A percentile compares a stretch with the other conserved stretches of the same genome.
These are phyloP conservation scores for Maccullochella peelii DNA, from an alignment of 2,113 vertebrate species.

Conservation along the genomic window DNA sequence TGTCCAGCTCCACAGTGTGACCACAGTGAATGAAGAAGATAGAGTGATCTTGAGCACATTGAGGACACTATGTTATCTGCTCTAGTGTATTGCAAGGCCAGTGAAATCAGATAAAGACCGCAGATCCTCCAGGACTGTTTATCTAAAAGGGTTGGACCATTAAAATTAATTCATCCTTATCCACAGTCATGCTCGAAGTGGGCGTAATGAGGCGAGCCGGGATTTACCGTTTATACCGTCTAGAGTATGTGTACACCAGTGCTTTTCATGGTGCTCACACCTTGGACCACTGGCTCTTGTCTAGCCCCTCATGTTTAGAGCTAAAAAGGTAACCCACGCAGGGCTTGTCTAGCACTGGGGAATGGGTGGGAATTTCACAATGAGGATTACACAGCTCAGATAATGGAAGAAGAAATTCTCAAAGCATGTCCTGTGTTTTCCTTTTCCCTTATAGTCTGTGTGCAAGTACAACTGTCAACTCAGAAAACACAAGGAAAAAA, in stretches of 20 bases:
- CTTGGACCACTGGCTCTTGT: conserved; percentile 1
- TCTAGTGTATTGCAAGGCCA: conserved; percentile 15
- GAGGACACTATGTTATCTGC: conserved; percentile 58
- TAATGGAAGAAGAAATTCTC: neutral
- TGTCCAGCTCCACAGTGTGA: conserved; percentile 39
- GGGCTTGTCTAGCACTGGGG: neutral
- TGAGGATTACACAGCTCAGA: neutral
- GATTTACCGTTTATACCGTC: conserved; percentile 59
- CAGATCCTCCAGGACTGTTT: conserved; percentile 62
- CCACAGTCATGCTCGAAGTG: conserved; percentile 46
- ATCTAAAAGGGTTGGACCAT: conserved; percentile 59
- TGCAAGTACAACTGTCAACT: neutral
- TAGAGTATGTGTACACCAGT: conserved; percentile 21
- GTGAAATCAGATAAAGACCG: conserved; percentile 54
- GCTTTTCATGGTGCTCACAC: conserved; percentile 22
- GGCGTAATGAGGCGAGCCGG: conserved; percentile 60
- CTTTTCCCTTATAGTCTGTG: neutral
- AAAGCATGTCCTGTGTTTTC: neutral
- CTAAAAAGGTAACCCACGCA: neutral
- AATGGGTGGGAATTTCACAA: neutral
- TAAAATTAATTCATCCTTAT: conserved; percentile 64
- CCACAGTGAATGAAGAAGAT: conserved; percentile 55
- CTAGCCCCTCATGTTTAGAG: neutral
- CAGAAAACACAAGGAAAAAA: neutral
- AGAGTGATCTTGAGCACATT: conserved; percentile 43